A percentile compares a stretch with the other conserved stretches of the same genome.
Conservation (phyloP, 2,797 vertebrate genomes). For the Sebastes reedi region DNA sequence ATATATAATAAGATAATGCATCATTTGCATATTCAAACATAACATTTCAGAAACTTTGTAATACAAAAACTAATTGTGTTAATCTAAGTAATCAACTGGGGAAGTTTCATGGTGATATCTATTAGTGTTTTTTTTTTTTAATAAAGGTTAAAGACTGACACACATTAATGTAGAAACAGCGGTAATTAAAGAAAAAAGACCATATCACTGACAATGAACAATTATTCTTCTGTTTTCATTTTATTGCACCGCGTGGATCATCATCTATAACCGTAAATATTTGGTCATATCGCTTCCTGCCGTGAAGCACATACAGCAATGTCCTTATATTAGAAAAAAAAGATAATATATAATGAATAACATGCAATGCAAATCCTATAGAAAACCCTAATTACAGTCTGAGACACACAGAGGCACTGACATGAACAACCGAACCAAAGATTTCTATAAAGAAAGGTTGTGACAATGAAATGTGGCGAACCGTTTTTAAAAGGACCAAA, state of each 20-base stretch:
- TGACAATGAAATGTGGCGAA: neutral
- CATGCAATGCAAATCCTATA: slow-evolving; percentile 14
- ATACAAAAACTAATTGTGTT: no score
- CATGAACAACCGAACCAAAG: neutral
- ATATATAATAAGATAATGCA: no score
- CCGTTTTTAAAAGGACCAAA: neutral
- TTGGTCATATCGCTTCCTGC: slow-evolving; percentile 7
- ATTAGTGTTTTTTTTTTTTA: no score
- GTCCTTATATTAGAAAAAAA: neutral
- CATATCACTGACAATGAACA: neutral
- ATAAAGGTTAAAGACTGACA: neutral
- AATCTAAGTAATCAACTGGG: no score
- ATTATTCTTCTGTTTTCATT: slow-evolving; percentile 6
- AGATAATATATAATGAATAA: neutral
- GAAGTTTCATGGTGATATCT: no score
- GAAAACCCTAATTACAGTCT: neutral
- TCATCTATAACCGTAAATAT: neutral
- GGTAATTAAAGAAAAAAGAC: neutral
- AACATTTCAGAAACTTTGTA: no score
- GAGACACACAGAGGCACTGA: slow-evolving; percentile 38
- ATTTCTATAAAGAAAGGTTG: neutral
- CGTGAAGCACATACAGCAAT: slow-evolving; percentile 8
- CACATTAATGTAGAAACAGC: neutral
- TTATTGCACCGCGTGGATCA: slow-evolving; percentile 52
- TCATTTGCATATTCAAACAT: no score